Evolutionary conservation across 2,113 vertebrate species (phyloP).

Genomic region (Cercocebus atys): DNA sequence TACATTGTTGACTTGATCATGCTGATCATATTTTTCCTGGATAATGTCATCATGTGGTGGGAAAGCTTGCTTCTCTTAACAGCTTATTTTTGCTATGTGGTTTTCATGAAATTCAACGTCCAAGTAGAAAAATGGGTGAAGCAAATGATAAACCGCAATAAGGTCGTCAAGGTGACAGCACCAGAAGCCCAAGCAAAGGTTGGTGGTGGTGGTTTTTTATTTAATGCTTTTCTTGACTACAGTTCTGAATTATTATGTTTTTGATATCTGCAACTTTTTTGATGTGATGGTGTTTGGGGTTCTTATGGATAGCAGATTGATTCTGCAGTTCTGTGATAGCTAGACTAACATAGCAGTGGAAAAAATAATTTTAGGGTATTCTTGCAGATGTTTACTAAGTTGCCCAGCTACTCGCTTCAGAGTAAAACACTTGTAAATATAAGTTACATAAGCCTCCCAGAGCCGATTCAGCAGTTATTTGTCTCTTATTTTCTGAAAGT

Average conservation of each 20-base stretch:
- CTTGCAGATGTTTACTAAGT: background rate
- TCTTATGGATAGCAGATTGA: background rate
- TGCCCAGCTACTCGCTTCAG: background rate
- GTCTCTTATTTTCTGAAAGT: background rate
- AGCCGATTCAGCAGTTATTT: background rate
- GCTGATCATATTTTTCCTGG: constrained; percentile 98
- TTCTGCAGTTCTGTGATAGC: background rate
- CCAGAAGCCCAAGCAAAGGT: constrained; percentile 94
- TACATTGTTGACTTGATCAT: constrained; percentile 97
- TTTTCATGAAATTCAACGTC: constrained; percentile 99
- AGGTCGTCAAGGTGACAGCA: constrained; percentile 93
- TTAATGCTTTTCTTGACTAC: background rate
- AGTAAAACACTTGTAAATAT: background rate
- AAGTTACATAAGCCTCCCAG: constrained; percentile 39
- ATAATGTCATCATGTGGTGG: constrained; percentile 95
- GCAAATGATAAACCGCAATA: constrained; percentile 91
- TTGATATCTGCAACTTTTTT: background rate
- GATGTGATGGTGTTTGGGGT: background rate
- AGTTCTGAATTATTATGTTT: background rate
- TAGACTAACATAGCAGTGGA: background rate
- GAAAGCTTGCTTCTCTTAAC: constrained; percentile 92
- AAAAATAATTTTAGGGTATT: background rate
- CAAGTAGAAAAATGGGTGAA: constrained; percentile 93
- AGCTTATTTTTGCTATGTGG: constrained; percentile 92
- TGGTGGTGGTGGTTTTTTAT: constrained; percentile 80